phyloP scores from a whole-genome alignment of 2,797 vertebrate genomes.

The Holocentrus rufus region DNA sequence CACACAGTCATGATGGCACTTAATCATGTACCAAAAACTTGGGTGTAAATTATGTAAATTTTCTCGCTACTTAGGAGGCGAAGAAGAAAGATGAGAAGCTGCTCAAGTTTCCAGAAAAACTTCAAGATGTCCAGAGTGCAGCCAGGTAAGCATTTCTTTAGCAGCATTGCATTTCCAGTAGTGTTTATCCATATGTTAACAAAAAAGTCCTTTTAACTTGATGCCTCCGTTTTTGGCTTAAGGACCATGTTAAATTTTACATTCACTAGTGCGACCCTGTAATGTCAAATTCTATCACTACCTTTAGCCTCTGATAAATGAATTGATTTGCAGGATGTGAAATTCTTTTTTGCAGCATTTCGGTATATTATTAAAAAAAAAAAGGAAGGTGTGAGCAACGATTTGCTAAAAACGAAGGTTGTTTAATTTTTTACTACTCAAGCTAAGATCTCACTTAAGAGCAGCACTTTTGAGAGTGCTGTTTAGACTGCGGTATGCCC shows the following conservation, averaged over 20 bases:
- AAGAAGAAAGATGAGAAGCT: constrained; percentile 94
- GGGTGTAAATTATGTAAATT: background rate
- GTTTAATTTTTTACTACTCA: constrained; percentile 15
- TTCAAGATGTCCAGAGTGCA: constrained; percentile 90
- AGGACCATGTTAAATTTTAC: background rate
- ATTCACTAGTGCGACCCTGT: background rate
- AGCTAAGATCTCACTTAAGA: constrained; percentile 29
- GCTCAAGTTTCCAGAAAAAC: constrained; percentile 92
- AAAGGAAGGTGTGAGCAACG: no score
- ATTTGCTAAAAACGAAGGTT: no score
- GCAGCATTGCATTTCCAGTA: background rate
- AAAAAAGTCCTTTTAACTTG: background rate
- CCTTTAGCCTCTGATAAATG: no score
- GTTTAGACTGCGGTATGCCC: constrained; percentile 11
- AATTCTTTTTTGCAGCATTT: no score
- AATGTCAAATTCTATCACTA: background rate
- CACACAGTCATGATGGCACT: constrained; percentile 2
- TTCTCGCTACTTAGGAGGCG: constrained; percentile 86
- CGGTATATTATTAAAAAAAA: no score
- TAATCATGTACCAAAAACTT: background rate
- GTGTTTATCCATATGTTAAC: background rate
- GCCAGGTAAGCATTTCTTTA: constrained; percentile 83
- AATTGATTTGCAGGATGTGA: no score
- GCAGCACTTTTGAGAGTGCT: constrained; percentile 25
- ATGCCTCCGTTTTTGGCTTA: background rate